A percentile compares a stretch with the other conserved stretches of the same genome.
These are phyloP conservation scores for Dicerorhinus sumatrensis DNA, from an alignment of 2,113 vertebrate genomes.

Conservation along the genomic window DNA sequence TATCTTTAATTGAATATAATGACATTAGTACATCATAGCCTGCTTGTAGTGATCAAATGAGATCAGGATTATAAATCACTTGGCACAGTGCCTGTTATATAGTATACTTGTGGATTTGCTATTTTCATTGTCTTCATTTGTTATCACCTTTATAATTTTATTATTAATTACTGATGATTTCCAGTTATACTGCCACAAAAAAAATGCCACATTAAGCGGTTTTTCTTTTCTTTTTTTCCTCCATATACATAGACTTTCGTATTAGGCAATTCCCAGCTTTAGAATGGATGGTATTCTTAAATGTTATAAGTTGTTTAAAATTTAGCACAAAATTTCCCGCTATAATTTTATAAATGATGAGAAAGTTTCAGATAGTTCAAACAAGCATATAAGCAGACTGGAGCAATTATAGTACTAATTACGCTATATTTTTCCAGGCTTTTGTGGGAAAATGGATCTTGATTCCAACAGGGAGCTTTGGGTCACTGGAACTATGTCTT, in stretches of 20 bases:
- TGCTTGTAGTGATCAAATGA: not conserved
- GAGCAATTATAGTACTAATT: not conserved
- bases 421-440: not conserved
- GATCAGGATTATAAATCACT: not conserved
- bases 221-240: not conserved
- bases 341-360: not conserved
- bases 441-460: not conserved
- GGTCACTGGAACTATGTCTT: not conserved
- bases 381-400: not conserved
- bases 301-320: slow-evolving; percentile 16
- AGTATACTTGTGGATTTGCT: not conserved
- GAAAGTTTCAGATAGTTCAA: not conserved
- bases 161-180: slow-evolving; percentile 10
- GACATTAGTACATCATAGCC: not conserved
- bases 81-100: not conserved
- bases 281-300: not conserved
- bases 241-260: not conserved
- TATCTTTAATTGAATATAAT: not conserved
- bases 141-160: not conserved
- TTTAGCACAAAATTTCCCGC: not conserved
- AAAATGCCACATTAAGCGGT: not conserved
- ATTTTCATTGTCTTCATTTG: slow-evolving; percentile 14
- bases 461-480: not conserved
- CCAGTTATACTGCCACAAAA: not conserved
- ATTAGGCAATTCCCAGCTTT: not conserved